Percentiles rank a stretch among this genome's conserved stretches.
These are phyloP conservation scores for Lasiommata megera DNA, from an alignment of 2,888 invertebrate genomes.

Conservation along the genomic window DNA sequence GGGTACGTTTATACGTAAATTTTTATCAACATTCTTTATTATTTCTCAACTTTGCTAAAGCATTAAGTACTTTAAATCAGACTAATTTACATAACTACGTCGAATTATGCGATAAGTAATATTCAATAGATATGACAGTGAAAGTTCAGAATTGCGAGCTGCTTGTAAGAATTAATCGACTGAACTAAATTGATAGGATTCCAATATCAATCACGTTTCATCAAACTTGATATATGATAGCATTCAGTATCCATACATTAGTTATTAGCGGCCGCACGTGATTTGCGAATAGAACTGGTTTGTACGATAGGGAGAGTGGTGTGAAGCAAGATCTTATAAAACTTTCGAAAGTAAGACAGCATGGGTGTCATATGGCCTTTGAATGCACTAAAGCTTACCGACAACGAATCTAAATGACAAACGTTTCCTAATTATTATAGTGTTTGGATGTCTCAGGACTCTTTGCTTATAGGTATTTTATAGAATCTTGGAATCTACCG, in stretches of 20 bases:
- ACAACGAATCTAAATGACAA: neutral
- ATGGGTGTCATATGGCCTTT: slow-evolving; percentile 28
- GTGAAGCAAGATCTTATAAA: slow-evolving; percentile 33
- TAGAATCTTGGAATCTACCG: too few species aligned
- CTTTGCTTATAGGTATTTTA: too few species aligned
- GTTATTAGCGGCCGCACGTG: slow-evolving; percentile 15
- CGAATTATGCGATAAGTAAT: neutral
- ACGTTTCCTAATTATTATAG: neutral
- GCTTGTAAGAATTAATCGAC: slow-evolving; percentile 16
- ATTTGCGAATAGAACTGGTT: slow-evolving; percentile 38
- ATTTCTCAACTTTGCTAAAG: neutral
- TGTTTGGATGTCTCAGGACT: too few species aligned
- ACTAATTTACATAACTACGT: slow-evolving; percentile 2
- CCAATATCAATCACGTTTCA: slow-evolving; percentile 10
- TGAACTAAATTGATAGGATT: slow-evolving; percentile 7
- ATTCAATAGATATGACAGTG: neutral
- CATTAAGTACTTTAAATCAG: neutral
- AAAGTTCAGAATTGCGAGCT: neutral
- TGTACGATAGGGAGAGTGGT: slow-evolving; percentile 36
- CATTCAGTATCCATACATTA: slow-evolving; percentile 17
- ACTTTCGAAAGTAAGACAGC: slow-evolving; percentile 38
- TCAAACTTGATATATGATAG: slow-evolving; percentile 16
- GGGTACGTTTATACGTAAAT: too few species aligned
- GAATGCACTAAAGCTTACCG: neutral
- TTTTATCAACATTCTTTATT: too few species aligned